A percentile compares a stretch with the other conserved stretches of the same genome.
phyloP scores from a whole-genome alignment of 37 sponge, comb jelly and placozoan species.

The Mnemiopsis leidyi region DNA sequence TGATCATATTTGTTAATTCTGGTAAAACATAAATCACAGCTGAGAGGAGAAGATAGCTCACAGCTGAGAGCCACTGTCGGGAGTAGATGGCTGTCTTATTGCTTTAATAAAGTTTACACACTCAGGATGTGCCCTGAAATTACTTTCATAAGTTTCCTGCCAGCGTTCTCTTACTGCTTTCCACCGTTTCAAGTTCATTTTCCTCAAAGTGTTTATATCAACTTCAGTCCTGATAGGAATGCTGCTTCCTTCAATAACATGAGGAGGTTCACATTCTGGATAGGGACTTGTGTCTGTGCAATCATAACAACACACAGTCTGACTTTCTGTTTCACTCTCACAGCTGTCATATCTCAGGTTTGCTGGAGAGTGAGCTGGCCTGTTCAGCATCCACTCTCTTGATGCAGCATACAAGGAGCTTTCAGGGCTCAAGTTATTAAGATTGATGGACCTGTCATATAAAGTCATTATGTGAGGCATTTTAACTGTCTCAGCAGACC shows the following conservation, averaged over 20 bases:
- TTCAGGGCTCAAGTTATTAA: not conserved
- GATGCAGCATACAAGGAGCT: slow-evolving; percentile 3
- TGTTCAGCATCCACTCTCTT: slow-evolving; percentile 37
- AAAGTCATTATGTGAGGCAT: slow-evolving; percentile 30
- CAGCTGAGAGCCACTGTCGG: not conserved
- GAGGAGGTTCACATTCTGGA: slow-evolving; percentile 19
- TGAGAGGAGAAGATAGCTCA: too few relatives aligned
- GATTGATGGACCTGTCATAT: slow-evolving; percentile 24
- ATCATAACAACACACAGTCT: slow-evolving; percentile 7
- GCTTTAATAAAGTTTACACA: slow-evolving; percentile 52
- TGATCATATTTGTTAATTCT: too few relatives aligned
- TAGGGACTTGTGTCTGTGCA: slow-evolving; percentile 26
- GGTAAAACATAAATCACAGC: too few relatives aligned
- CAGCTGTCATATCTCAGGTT: not conserved
- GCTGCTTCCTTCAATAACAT: not conserved
- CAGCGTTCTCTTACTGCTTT: not conserved
- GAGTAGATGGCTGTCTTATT: not conserved
- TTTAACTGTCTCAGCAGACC: not conserved
- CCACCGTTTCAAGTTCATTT: slow-evolving; percentile 37
- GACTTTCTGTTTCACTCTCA: slow-evolving; percentile 22
- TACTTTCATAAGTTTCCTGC: slow-evolving; percentile 27
- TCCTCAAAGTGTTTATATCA: slow-evolving; percentile 21
- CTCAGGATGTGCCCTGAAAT: slow-evolving; percentile 17
- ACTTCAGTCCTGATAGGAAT: slow-evolving; percentile 28
- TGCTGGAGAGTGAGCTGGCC: not conserved